Evolutionary conservation across 37 sponge, comb jelly and placozoan genomes (phyloP).

Genomic region (Chondrosia reniformis): DNA sequence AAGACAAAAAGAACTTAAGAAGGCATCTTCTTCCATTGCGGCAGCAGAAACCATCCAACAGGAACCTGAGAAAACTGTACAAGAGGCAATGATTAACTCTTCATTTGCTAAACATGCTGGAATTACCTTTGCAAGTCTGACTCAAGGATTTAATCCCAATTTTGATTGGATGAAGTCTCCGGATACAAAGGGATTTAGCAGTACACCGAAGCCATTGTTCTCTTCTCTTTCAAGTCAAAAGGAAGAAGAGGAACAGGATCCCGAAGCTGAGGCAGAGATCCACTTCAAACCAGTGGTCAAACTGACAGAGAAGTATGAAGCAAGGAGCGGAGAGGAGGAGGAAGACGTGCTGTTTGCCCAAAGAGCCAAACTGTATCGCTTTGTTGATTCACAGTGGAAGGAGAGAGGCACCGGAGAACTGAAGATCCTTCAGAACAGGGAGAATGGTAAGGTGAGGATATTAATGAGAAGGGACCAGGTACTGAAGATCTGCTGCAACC

Average conservation of each 20-base stretch:
- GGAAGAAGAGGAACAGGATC: constrained; percentile 37
- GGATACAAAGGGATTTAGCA: constrained; percentile 35
- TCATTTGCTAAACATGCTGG: neutral
- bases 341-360: constrained; percentile 57
- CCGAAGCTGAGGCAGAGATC: constrained; percentile 71
- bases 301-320: constrained; percentile 59
- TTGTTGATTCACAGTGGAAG: constrained; percentile 84
- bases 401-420: constrained; percentile 95
- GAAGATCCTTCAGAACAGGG: constrained; percentile 61
- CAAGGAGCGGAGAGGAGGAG: constrained; percentile 74
- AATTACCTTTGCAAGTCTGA: neutral
- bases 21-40: neutral
- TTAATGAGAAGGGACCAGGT: constrained; percentile 93
- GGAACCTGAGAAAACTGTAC: too few species aligned
- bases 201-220: constrained; percentile 49
- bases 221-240: neutral
- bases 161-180: neutral
- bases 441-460: constrained; percentile 54
- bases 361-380: constrained; percentile 85
- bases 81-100: too few species aligned
- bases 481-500: constrained; percentile 94
- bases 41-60: neutral
- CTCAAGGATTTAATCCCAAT: neutral
- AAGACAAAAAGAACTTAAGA: neutral
- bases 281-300: constrained; percentile 81